Percentiles rank a stretch among this genome's conserved stretches.
These are phyloP conservation scores for Drosophila orena DNA, from an alignment of 1,140 invertebrate genomes.

Conservation along the genomic window DNA sequence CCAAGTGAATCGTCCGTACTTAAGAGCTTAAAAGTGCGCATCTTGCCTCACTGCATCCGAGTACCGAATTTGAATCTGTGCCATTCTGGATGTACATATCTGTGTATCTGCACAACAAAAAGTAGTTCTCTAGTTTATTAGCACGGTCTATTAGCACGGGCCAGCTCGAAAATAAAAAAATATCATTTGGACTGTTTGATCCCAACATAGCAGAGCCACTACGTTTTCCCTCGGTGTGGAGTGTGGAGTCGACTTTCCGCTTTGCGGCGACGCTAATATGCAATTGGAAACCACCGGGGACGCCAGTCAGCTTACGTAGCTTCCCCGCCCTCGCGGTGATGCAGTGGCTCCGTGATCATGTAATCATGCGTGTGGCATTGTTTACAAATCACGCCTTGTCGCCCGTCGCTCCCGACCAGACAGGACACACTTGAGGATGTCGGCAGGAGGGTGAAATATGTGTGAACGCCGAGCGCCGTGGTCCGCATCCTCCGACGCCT, in stretches of 20 bases:
- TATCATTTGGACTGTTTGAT: too few species aligned
- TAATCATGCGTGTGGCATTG: constrained; percentile 68
- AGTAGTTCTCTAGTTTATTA: not conserved
- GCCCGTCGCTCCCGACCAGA: constrained; percentile 60
- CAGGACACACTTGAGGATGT: constrained; percentile 59
- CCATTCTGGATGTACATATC: not conserved
- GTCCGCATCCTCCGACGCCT: constrained; percentile 1
- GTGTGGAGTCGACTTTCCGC: not conserved
- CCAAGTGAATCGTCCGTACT: constrained; percentile 75
- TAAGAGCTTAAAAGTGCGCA: constrained; percentile 73
- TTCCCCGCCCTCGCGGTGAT: constrained; percentile 1
- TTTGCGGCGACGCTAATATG: constrained; percentile 4
- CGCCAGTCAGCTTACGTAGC: not conserved
- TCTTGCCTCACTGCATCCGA: constrained; percentile 19
- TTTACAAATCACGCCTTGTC: constrained; percentile 72
- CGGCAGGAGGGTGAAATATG: constrained; percentile 67
- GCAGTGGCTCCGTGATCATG: constrained; percentile 55
- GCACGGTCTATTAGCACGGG: too few species aligned
- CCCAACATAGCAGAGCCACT: too few species aligned
- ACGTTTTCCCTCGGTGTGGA: not conserved
- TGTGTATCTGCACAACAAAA: not conserved
- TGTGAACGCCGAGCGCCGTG: constrained; percentile 58
- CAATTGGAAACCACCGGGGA: constrained; percentile 56
- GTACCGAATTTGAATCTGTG: constrained; percentile 2
- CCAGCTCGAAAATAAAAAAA: too few species aligned